Conservation (phyloP, 1,140 invertebrate species). For the Apis dorsata region DNA sequence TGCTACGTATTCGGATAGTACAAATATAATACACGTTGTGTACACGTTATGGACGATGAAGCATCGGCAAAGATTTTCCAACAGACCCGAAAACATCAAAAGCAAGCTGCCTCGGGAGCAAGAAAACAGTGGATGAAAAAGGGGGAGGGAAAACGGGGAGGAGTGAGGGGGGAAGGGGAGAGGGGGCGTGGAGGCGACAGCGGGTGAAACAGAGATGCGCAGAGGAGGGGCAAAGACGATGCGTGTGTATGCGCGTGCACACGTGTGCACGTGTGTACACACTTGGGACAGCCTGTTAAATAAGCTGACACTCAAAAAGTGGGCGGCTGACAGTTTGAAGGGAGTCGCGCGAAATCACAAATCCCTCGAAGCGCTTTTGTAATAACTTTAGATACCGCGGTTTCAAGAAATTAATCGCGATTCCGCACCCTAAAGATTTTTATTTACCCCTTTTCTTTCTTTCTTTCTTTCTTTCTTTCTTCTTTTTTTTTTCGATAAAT, state of each 20-base stretch:
- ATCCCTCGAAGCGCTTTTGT: slow-evolving; percentile 49
- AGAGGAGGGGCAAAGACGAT: slow-evolving; percentile 44
- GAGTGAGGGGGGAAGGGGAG: not conserved
- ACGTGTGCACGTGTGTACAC: slow-evolving; percentile 25
- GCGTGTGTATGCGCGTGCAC: slow-evolving; percentile 7
- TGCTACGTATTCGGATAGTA: not conserved
- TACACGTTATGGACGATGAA: not conserved
- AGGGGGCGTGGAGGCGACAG: not conserved
- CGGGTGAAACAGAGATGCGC: slow-evolving; percentile 13
- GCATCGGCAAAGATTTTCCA: slow-evolving; percentile 30
- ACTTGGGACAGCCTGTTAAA: slow-evolving; percentile 54
- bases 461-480: too few species aligned
- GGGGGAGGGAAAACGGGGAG: slow-evolving; percentile 23
- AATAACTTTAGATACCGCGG: slow-evolving; percentile 50
- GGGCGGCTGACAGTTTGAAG: slow-evolving; percentile 60
- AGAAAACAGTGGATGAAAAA: slow-evolving; percentile 30
- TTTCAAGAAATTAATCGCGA: slow-evolving; percentile 44
- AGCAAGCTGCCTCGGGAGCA: slow-evolving; percentile 20
- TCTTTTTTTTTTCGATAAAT: not conserved
- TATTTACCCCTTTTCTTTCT: too few species aligned
- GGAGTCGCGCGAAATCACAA: slow-evolving; percentile 55
- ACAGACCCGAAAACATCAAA: slow-evolving; percentile 36
- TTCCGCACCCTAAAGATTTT: not conserved
- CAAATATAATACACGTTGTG: not conserved
- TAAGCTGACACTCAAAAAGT: slow-evolving; percentile 65